Conservation (phyloP, 2,888 invertebrate genomes). For the Malacosoma neustria region DNA sequence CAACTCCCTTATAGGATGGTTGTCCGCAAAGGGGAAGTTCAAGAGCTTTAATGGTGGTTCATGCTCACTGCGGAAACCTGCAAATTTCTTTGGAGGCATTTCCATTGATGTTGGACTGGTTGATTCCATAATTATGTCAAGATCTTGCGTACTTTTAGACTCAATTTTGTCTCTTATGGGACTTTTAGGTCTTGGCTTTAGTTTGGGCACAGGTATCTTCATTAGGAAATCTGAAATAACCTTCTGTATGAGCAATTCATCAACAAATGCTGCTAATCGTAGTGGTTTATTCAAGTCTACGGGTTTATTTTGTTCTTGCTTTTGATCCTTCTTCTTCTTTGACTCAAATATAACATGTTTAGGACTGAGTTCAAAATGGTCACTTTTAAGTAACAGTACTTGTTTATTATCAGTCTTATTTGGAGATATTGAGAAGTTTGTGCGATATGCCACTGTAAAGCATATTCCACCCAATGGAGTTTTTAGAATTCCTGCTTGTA, state of each 20-base stretch:
- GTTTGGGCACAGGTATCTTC: slow-evolving; percentile 49
- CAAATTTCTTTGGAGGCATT: slow-evolving; percentile 57
- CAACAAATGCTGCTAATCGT: slow-evolving; percentile 85
- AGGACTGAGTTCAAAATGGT: slow-evolving; percentile 90
- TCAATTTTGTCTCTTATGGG: slow-evolving; percentile 21
- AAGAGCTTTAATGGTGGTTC: slow-evolving; percentile 81
- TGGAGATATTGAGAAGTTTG: slow-evolving; percentile 94
- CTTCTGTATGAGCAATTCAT: slow-evolving; percentile 48
- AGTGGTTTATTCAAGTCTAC: slow-evolving; percentile 82
- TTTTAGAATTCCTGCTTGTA: slow-evolving; percentile 89
- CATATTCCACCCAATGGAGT: slow-evolving; percentile 91
- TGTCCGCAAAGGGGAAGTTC: slow-evolving; percentile 86
- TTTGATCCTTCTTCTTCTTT: slow-evolving; percentile 76
- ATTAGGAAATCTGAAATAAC: slow-evolving; percentile 50
- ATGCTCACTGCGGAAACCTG: slow-evolving; percentile 58
- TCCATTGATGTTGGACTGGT: slow-evolving; percentile 57
- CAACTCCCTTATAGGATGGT: slow-evolving; percentile 82
- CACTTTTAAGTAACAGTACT: slow-evolving; percentile 90
- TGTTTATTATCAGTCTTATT: slow-evolving; percentile 81
- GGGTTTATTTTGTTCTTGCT: slow-evolving; percentile 38
- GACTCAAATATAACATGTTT: slow-evolving; percentile 75
- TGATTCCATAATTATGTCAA: slow-evolving; percentile 34
- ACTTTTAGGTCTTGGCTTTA: slow-evolving; percentile 38
- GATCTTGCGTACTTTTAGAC: slow-evolving; percentile 52
- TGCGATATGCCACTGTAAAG: slow-evolving; percentile 89